A percentile compares a stretch with the other conserved stretches of the same genome.
Evolutionary conservation across 2,113 vertebrate species (phyloP).

Genomic region (Cacatua alba): DNA sequence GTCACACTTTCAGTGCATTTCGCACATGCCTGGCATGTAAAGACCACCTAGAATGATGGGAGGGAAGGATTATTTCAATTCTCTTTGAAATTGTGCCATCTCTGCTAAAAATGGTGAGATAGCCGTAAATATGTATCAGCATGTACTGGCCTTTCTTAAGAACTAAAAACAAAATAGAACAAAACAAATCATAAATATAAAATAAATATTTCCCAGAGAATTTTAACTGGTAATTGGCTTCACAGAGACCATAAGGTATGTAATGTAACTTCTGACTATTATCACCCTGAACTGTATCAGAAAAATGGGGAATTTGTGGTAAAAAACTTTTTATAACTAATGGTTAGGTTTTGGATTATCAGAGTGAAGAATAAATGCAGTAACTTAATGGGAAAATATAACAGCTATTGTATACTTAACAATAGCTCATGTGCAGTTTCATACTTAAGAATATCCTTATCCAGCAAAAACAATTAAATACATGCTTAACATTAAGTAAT

Average conservation of each 20-base stretch:
- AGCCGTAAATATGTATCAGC: not conserved
- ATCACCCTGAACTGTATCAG: not conserved
- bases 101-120: not conserved
- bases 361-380: not conserved
- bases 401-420: not conserved
- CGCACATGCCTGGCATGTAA: not conserved
- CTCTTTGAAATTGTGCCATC: not conserved
- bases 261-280: not conserved
- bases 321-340: not conserved
- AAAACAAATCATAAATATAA: not conserved
- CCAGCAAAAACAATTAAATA: slow-evolving; percentile 19
- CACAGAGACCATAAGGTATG: not conserved
- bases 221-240: not conserved
- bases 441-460: not conserved
- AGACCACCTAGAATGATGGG: not conserved
- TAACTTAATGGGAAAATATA: not conserved
- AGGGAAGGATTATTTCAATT: not conserved
- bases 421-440: not conserved
- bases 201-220: not conserved
- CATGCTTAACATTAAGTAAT: not conserved
- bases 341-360: not conserved
- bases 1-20: not conserved
- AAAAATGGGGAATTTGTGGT: not conserved
- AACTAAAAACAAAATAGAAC: not conserved
- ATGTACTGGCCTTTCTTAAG: not conserved